phyloP scores from a whole-genome alignment of 2,888 invertebrate species.

The Cistogaster globosa region DNA sequence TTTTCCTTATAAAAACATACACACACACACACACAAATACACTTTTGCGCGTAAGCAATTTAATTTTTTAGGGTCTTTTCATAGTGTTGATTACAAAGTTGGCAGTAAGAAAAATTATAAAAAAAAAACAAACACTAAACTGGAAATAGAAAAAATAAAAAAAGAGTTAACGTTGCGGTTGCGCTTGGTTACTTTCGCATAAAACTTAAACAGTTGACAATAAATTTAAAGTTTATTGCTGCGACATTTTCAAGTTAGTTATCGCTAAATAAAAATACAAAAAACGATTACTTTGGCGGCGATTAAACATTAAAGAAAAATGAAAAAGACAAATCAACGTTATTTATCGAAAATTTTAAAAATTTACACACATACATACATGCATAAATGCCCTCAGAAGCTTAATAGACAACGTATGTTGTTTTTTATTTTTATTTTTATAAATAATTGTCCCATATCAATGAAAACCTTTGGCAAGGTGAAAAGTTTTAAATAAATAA shows the following conservation, averaged over 20 bases:
- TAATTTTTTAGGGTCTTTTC: slow-evolving; percentile 30
- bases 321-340: not conserved
- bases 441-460: slow-evolving; percentile 12
- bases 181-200: slow-evolving; percentile 80
- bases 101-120: slow-evolving; percentile 14
- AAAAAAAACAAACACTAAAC: slow-evolving; percentile 13
- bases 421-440: not conserved
- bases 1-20: slow-evolving; percentile 59
- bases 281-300: slow-evolving; percentile 32
- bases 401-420: slow-evolving; percentile 41
- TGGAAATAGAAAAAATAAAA: not conserved
- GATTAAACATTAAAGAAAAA: slow-evolving; percentile 21
- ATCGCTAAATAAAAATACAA: slow-evolving; percentile 42
- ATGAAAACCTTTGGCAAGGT: slow-evolving; percentile 33
- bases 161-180: slow-evolving; percentile 76
- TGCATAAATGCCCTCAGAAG: not conserved
- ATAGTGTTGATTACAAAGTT: slow-evolving; percentile 45
- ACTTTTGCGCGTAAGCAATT: not conserved
- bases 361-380: not conserved
- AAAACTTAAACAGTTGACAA: slow-evolving; percentile 79
- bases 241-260: slow-evolving; percentile 66
- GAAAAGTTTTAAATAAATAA: slow-evolving; percentile 23
- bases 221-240: slow-evolving; percentile 80
- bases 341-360: not conserved
- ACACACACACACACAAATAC: not conserved